phyloP scores from a whole-genome alignment of 2,888 invertebrate genomes.

The Pammene aurita region DNA sequence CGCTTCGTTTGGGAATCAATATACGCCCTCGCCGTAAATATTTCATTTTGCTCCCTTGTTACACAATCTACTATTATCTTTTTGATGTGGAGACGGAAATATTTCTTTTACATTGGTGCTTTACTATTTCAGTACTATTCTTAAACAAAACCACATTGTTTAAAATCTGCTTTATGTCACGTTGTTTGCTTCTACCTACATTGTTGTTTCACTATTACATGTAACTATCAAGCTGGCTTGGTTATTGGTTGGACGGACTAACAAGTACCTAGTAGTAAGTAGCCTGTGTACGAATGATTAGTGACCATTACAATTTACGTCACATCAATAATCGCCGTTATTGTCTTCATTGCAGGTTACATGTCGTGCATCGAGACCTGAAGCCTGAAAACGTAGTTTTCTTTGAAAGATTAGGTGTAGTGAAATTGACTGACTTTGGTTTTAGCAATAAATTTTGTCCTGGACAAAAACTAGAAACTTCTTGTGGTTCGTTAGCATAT shows the following conservation, averaged over 20 bases:
- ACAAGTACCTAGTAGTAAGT: no score
- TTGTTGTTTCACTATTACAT: no score
- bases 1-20: no score
- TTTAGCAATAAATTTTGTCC: conserved; percentile 98
- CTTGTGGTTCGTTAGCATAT: conserved; percentile 99
- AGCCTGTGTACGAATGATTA: conserved; percentile 8
- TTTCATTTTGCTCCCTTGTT: no score
- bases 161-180: no score
- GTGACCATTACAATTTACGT: conserved; percentile 12
- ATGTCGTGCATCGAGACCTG: conserved; percentile 92
- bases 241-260: neutral
- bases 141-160: no score
- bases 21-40: no score
- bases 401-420: conserved; percentile 97
- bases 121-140: no score
- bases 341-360: conserved; percentile 73
- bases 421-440: conserved; percentile 99
- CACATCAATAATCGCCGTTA: conserved; percentile 12
- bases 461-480: conserved; percentile 98
- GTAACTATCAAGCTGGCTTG: neutral
- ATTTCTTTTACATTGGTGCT: no score
- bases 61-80: no score
- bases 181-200: no score
- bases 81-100: no score
- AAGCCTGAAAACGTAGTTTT: conserved; percentile 99